These are phyloP conservation scores for Pyrrhura leucotis DNA, from an alignment of 2,797 vertebrate species.

Conservation along the genomic window DNA sequence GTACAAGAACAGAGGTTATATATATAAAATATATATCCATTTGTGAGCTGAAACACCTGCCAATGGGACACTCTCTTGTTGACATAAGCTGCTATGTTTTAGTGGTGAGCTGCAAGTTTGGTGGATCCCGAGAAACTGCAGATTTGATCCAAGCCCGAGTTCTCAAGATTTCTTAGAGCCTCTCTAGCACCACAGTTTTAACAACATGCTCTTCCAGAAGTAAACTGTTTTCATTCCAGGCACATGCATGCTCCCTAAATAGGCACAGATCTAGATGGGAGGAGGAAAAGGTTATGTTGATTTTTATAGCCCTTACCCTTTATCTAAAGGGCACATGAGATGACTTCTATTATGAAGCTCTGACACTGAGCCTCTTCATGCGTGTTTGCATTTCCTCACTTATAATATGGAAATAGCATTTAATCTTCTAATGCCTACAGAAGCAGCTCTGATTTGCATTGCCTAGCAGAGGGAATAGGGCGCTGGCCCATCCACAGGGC, in stretches of 20 bases:
- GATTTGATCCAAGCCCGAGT: not conserved
- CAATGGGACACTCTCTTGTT: fast-evolving
- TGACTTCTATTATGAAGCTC: not conserved
- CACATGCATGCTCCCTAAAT: not conserved
- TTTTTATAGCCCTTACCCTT: conserved; percentile 6
- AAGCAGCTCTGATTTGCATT: not conserved
- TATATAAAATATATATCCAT: not conserved
- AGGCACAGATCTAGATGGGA: not conserved
- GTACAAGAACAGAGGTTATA: not conserved
- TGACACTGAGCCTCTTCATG: not conserved
- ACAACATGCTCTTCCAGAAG: not conserved
- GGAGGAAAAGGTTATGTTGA: conserved; percentile 1
- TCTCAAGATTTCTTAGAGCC: not conserved
- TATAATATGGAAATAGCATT: not conserved
- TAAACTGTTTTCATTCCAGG: conserved; percentile 4
- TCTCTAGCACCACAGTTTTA: not conserved
- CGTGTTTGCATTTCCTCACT: conserved; percentile 1
- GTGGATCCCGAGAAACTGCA: not conserved
- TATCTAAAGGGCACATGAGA: not conserved
- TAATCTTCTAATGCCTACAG: not conserved
- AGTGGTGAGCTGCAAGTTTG: fast-evolving
- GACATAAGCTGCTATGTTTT: not conserved
- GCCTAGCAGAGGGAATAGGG: not conserved
- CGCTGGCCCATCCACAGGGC: not conserved
- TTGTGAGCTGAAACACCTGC: not conserved